Conservation (phyloP, 1,140 invertebrate genomes). For the Anadara kagoshimensis region DNA sequence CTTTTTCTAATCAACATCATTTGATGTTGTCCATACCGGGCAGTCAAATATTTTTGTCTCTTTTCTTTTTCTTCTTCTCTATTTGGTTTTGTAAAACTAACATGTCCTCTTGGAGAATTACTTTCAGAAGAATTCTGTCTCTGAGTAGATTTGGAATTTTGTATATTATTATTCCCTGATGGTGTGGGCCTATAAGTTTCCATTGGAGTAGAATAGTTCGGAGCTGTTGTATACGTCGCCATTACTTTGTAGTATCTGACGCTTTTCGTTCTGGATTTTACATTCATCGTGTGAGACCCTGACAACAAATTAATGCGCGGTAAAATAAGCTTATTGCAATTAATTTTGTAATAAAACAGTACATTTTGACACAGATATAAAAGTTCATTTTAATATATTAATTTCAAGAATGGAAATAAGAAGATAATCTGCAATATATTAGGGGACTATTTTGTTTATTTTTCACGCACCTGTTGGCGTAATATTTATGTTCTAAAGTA, state of each 20-base stretch:
- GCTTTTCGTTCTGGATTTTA: constrained; percentile 38
- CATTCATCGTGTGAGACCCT: constrained; percentile 24
- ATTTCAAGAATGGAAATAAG: too few relatives aligned
- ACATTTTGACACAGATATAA: neutral
- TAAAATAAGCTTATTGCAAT: neutral
- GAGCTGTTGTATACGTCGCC: constrained; percentile 52
- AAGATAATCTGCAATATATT: too few relatives aligned
- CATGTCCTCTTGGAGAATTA: constrained; percentile 51
- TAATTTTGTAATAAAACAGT: neutral
- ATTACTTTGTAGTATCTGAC: constrained; percentile 64
- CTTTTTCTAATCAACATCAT: constrained; percentile 97
- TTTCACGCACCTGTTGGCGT: too few relatives aligned
- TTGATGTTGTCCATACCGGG: constrained; percentile 97
- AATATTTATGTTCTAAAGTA: too few relatives aligned
- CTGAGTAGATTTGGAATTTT: constrained; percentile 18
- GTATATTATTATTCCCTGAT: constrained; percentile 17
- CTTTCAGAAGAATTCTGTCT: constrained; percentile 38
- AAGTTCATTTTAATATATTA: too few relatives aligned
- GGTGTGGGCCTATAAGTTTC: constrained; percentile 42
- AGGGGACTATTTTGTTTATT: too few relatives aligned
- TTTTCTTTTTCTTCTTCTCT: constrained; percentile 76
- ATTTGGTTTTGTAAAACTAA: constrained; percentile 60
- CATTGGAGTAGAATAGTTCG: constrained; percentile 45
- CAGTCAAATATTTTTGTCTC: constrained; percentile 90
- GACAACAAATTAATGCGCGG: constrained; percentile 12